Evolutionary conservation across 1,140 invertebrate species (phyloP).

Genomic region (Anastatus disparis): DNA sequence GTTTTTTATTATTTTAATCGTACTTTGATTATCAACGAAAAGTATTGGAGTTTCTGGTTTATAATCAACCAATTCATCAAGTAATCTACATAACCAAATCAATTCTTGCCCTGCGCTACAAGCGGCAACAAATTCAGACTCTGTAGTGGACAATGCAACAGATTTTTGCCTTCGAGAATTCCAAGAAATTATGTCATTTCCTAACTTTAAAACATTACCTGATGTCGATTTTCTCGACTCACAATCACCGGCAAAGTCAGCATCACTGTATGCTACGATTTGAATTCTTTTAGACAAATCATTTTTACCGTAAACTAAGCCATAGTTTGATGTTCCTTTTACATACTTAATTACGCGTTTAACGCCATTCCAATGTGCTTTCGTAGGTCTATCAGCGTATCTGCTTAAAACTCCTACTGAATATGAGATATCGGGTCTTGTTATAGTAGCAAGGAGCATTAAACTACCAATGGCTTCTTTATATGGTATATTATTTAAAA

Average conservation of each 20-base stretch:
- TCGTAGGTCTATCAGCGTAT: slow-evolving; percentile 41
- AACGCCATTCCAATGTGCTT: slow-evolving; percentile 26
- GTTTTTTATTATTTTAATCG: slow-evolving; percentile 25
- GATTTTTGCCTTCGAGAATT: neutral
- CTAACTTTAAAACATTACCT: neutral
- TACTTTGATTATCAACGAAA: no score
- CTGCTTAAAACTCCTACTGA: no score
- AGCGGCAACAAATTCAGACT: neutral
- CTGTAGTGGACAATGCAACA: neutral
- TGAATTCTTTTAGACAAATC: neutral
- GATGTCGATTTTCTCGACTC: neutral
- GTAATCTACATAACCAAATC: no score
- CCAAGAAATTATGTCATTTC: neutral
- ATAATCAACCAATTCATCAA: no score
- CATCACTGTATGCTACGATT: slow-evolving; percentile 43
- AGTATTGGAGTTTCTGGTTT: slow-evolving; percentile 5
- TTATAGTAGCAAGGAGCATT: slow-evolving; percentile 60
- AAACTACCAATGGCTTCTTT: slow-evolving; percentile 59
- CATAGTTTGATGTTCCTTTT: no score
- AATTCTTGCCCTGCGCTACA: neutral
- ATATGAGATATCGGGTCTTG: slow-evolving; percentile 65
- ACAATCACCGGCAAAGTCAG: slow-evolving; percentile 11
- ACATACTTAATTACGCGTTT: slow-evolving; percentile 49
- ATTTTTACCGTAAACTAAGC: slow-evolving; percentile 12
- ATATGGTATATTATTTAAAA: slow-evolving; percentile 45